Evolutionary conservation across 1,140 invertebrate species (phyloP).

Genomic region (Neodiprion fabricii): DNA sequence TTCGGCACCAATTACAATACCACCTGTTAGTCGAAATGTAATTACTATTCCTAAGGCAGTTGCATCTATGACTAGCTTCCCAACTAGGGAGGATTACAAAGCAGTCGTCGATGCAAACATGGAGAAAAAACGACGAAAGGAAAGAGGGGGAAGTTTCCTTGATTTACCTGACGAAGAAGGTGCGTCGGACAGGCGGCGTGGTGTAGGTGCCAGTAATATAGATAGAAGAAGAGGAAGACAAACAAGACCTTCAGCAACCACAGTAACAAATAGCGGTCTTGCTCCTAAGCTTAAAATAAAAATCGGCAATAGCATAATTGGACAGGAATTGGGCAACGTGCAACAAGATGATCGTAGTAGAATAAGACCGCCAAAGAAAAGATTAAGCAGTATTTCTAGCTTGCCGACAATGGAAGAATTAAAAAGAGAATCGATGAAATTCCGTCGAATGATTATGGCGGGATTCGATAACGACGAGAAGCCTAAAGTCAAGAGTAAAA

Average conservation of each 20-base stretch:
- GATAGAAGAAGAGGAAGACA: conserved; percentile 67
- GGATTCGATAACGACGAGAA: conserved; percentile 76
- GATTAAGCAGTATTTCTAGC: conserved; percentile 68
- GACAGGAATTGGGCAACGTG: conserved; percentile 52
- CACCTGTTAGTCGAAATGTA: conserved; percentile 71
- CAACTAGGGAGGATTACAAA: conserved; percentile 83
- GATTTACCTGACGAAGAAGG: conserved; percentile 45
- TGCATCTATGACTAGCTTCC: conserved; percentile 83
- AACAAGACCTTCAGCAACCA: conserved; percentile 39
- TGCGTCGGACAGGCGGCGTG: conserved; percentile 48
- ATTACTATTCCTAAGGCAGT: conserved; percentile 88
- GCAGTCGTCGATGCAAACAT: conserved; percentile 68
- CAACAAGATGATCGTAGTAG: conserved; percentile 62
- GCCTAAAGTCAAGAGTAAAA: conserved; percentile 63
- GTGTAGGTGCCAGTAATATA: conserved; percentile 39
- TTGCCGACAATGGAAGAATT: conserved; percentile 78
- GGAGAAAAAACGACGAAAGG: conserved; percentile 75
- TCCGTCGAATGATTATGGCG: conserved; percentile 80
- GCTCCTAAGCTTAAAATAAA: conserved; percentile 86
- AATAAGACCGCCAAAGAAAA: conserved; percentile 81
- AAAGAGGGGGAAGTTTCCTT: conserved; percentile 49
- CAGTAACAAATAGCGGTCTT: conserved; percentile 41
- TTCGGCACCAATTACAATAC: conserved; percentile 65
- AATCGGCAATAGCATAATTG: conserved; percentile 69
- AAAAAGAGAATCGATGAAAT: conserved; percentile 86